Conservation (phyloP, 2,888 invertebrate species). For the Phortica okadai region DNA sequence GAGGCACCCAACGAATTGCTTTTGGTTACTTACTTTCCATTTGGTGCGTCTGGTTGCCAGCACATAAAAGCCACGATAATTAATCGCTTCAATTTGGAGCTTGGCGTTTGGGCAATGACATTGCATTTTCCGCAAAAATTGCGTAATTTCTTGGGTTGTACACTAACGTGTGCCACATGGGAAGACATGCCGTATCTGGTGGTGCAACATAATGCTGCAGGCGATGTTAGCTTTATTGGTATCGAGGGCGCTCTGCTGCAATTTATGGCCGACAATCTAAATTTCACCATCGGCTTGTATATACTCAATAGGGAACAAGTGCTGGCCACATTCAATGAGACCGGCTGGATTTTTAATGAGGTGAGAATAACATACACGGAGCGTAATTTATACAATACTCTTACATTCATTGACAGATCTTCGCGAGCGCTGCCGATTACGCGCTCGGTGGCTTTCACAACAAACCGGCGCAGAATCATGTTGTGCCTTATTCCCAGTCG, state of each 20-base stretch:
- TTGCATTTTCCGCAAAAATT: slow-evolving; percentile 58
- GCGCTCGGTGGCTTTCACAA: slow-evolving; percentile 65
- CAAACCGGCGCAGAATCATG: slow-evolving; percentile 46
- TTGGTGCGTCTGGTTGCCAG: slow-evolving; percentile 50
- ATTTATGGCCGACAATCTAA: slow-evolving; percentile 60
- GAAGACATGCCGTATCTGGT: slow-evolving; percentile 66
- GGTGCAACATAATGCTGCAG: slow-evolving; percentile 6
- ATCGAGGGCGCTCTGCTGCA: slow-evolving; percentile 66
- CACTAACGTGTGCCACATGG: slow-evolving; percentile 66
- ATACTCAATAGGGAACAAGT: slow-evolving; percentile 57
- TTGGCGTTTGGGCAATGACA: slow-evolving; percentile 47
- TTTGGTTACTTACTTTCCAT: slow-evolving; percentile 66
- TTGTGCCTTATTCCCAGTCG: slow-evolving; percentile 59
- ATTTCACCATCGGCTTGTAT: slow-evolving; percentile 60
- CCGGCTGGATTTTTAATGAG: slow-evolving; percentile 56
- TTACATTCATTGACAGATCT: slow-evolving; percentile 56
- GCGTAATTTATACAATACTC: neutral
- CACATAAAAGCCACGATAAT: slow-evolving; percentile 51
- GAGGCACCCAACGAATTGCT: slow-evolving; percentile 39
- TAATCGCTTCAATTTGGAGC: slow-evolving; percentile 51
- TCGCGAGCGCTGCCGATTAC: slow-evolving; percentile 56
- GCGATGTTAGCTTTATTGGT: slow-evolving; percentile 55
- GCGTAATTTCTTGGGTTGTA: slow-evolving; percentile 64
- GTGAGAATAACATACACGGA: slow-evolving; percentile 43
- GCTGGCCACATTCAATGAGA: slow-evolving; percentile 55